Evolutionary conservation across 2,888 invertebrate genomes (phyloP).

Genomic region (Epirrhoe tristata): DNA sequence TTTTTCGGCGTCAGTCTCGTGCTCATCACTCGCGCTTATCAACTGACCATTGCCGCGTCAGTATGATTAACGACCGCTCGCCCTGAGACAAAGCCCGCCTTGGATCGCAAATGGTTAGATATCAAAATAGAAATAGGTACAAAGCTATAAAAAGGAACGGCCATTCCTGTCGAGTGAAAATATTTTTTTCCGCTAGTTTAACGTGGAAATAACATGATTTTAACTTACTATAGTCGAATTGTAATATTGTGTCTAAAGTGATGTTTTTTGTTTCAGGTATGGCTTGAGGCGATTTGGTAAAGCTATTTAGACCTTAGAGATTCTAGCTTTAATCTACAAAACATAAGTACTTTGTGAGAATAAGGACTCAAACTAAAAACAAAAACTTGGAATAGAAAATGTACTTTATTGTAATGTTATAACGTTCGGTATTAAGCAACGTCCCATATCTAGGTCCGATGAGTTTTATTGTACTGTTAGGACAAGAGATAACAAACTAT

Average conservation of each 20-base stretch:
- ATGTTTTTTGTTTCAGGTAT: slow-evolving; percentile 31
- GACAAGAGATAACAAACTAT: not conserved
- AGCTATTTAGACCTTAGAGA: slow-evolving; percentile 13
- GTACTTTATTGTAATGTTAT: too few species aligned
- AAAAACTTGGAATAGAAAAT: not conserved
- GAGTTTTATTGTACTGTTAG: not conserved
- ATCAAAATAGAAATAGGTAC: slow-evolving; percentile 39
- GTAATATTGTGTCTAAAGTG: slow-evolving; percentile 23
- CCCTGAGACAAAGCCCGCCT: slow-evolving; percentile 60
- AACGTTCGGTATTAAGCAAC: too few species aligned
- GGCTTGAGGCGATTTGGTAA: slow-evolving; percentile 11
- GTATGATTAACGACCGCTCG: slow-evolving; percentile 62
- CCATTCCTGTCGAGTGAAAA: not conserved
- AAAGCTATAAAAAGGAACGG: slow-evolving; percentile 7
- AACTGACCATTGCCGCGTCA: slow-evolving; percentile 60
- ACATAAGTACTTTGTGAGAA: not conserved
- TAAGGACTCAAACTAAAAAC: not conserved
- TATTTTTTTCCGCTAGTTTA: not conserved
- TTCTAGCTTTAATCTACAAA: not conserved
- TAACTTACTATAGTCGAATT: not conserved
- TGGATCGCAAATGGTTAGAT: slow-evolving; percentile 52
- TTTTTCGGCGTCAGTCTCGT: slow-evolving; percentile 27
- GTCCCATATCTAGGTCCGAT: too few species aligned
- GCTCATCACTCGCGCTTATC: slow-evolving; percentile 58
- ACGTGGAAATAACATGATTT: not conserved